A percentile compares a stretch with the other conserved stretches of the same genome.
Conservation (phyloP, 2,888 invertebrate genomes). For the Lepidonotus clava region DNA sequence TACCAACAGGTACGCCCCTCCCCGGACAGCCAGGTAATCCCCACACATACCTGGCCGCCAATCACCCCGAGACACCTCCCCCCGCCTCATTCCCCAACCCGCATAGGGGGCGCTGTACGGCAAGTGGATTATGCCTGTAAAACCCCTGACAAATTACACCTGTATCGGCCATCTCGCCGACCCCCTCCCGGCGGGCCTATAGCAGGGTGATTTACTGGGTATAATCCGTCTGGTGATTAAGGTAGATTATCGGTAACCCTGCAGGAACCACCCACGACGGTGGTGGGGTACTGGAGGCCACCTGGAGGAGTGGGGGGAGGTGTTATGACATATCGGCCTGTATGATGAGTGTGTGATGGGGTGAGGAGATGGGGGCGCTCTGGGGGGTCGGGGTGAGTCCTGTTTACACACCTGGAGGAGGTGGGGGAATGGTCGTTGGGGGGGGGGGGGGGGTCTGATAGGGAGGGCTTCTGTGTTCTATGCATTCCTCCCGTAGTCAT, state of each 20-base stretch:
- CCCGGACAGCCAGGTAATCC: too few relatives aligned
- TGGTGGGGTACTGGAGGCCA: constrained; percentile 14
- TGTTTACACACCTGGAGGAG: constrained; percentile 46
- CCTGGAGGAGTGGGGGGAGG: constrained; percentile 16
- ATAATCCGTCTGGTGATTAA: not conserved
- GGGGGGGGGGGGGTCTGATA: not conserved
- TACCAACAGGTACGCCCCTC: too few relatives aligned
- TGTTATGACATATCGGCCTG: constrained; percentile 51
- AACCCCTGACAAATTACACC: constrained; percentile 27
- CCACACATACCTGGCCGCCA: too few relatives aligned
- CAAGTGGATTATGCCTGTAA: too few relatives aligned
- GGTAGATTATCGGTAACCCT: constrained; percentile 1
- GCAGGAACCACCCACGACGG: constrained; percentile 36
- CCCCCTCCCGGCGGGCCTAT: not conserved
- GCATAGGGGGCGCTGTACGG: too few relatives aligned
- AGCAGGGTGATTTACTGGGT: constrained; percentile 30
- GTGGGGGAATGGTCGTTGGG: not conserved
- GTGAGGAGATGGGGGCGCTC: not conserved
- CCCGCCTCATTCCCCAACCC: too few relatives aligned
- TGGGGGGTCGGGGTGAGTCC: not conserved
- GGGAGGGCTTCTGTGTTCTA: too few relatives aligned
- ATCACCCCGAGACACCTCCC: too few relatives aligned
- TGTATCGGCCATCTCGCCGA: not conserved
- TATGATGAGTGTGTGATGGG: constrained; percentile 44
- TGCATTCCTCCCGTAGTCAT: too few relatives aligned